Evolutionary conservation across 2,888 invertebrate species (phyloP), one percentile per base, ranked within the genome.

Genomic region (Sussaba pulchella): DNA sequence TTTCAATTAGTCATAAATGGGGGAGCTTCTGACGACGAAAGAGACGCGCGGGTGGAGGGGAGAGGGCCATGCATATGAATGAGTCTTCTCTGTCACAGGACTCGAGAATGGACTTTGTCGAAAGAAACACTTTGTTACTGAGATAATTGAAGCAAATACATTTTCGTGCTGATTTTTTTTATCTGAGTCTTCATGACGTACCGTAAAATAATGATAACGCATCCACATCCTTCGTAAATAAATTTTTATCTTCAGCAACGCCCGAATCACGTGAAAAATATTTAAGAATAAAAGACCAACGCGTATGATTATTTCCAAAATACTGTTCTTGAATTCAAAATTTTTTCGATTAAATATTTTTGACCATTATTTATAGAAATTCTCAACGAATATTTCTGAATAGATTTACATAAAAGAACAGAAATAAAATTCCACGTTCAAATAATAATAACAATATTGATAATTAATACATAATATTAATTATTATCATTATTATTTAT

Each of bases 1-100:
- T 74, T 74, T 74, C 70, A 70, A 79, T 79, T 74, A 52, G 52
- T 47, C 69, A 57, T 36, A 57, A 74, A 74, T 64, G 69, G 79
- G 59, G 41, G 47, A 57, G 63, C 8, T 63, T 61, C 31, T 26
- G 41, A n/a, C n/a, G n/a, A 3, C n/a, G 26, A 31, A 54, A 24
- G 26, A 26, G 6, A 54, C n/a, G 54, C 14, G 12, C 1, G 2
- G 14, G 26, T 5, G 26, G 8, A n/a, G n/a, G n/a, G n/a, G n/a
- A n/a, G n/a, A n/a, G n/a, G n/a, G n/a, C n/a, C n/a, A n/a, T n/a
- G n/a, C 24, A 21, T 21, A 24, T 12, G 4, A 21, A 52, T 24
- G 50, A 9, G 2, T 19, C 3, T 50, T 4, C 26, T 26, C 54
- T 0, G 0, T 5, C 26, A 26, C 24, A n/a, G 24, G 6, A 6